These are phyloP conservation scores for Phaedon cochleariae DNA, from an alignment of 2,888 invertebrate species.

Conservation along the genomic window DNA sequence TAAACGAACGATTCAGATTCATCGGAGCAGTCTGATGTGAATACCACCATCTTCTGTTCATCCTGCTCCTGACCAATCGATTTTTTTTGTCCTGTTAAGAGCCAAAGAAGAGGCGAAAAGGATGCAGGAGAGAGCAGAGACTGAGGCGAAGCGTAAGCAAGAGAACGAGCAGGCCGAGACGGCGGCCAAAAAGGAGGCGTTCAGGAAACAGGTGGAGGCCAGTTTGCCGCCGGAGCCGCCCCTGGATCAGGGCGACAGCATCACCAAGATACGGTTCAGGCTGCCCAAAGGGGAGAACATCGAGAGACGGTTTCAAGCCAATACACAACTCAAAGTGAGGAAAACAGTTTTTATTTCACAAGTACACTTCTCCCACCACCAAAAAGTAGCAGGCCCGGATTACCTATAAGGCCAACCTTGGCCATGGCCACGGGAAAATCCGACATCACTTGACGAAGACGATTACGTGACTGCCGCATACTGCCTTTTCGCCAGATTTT, in stretches of 20 bases:
- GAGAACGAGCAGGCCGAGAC: conserved; percentile 78
- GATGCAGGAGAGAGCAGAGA: conserved; percentile 77
- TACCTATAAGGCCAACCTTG: too few species aligned
- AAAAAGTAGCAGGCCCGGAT: too few species aligned
- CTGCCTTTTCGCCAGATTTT: too few species aligned
- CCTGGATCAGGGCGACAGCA: conserved; percentile 65
- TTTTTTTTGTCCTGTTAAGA: conserved; percentile 64
- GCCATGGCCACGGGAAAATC: too few species aligned
- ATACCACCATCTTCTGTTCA: too few species aligned
- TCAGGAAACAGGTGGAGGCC: conserved; percentile 69
- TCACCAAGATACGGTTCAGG: conserved; percentile 82
- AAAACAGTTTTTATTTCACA: background rate
- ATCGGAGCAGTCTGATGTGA: too few species aligned
- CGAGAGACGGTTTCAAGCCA: conserved; percentile 78
- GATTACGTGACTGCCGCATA: too few species aligned
- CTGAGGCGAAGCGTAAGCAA: conserved; percentile 75
- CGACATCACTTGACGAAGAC: too few species aligned
- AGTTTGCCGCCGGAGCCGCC: conserved; percentile 79
- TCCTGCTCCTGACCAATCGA: too few species aligned
- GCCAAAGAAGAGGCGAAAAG: conserved; percentile 88
- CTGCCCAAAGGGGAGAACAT: conserved; percentile 81
- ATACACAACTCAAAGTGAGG: conserved; percentile 67
- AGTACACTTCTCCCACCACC: too few species aligned
- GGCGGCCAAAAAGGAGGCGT: conserved; percentile 79
- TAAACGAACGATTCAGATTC: too few species aligned